Percentiles rank a stretch among this genome's conserved stretches.
Evolutionary conservation across 2,113 vertebrate genomes (phyloP).

Genomic region (Sinocyclocheilus rhinocerous): DNA sequence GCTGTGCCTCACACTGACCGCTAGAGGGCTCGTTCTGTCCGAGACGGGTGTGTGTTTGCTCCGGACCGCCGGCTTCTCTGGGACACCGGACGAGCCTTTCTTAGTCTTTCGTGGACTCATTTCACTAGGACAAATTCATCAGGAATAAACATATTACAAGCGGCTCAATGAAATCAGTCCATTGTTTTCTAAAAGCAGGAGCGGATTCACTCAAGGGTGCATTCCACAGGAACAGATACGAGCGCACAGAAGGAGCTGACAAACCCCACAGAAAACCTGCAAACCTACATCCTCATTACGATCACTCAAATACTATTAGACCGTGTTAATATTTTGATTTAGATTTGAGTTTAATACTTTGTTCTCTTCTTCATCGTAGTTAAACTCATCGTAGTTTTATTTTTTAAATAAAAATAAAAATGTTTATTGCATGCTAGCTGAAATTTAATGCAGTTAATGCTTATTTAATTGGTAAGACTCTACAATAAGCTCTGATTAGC

Average conservation of each 20-base stretch:
- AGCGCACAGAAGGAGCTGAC: background rate
- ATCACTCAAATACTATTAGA: too few species aligned
- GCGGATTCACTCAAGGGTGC: background rate
- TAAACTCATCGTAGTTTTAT: too few species aligned
- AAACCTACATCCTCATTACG: too few species aligned
- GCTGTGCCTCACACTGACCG: background rate
- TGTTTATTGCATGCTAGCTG: too few species aligned
- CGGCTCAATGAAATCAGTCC: background rate
- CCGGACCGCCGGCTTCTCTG: conserved; percentile 55
- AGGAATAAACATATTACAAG: background rate
- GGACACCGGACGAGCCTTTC: background rate
- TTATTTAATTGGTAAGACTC: too few species aligned
- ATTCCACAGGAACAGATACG: background rate
- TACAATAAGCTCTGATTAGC: too few species aligned
- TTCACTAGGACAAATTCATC: conserved; percentile 53
- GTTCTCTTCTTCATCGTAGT: too few species aligned
- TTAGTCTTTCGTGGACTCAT: conserved; percentile 50
- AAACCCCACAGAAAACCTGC: too few species aligned
- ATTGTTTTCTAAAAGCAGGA: background rate
- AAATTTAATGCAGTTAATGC: too few species aligned
- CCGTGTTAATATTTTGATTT: too few species aligned
- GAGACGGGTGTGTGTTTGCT: background rate
- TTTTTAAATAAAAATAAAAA: too few species aligned
- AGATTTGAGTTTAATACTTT: too few species aligned
- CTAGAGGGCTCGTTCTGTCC: background rate